Conservation (phyloP, 2,797 vertebrate species). For the Knipowitschia caucasica region DNA sequence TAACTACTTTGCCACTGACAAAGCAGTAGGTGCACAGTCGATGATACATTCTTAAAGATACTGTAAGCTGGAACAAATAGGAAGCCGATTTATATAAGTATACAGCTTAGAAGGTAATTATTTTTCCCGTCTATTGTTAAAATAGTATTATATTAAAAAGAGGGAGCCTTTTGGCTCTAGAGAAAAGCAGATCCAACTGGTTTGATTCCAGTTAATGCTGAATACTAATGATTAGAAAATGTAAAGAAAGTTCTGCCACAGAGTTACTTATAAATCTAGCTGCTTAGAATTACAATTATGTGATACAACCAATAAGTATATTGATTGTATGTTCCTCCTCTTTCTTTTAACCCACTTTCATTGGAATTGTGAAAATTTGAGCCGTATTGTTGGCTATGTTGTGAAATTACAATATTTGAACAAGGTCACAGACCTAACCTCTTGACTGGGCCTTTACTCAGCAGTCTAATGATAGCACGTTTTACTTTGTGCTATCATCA, state of each 20-base stretch:
- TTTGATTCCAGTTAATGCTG: background rate
- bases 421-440: slow-evolving; percentile 42
- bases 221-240: background rate
- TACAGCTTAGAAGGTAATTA: too few species aligned
- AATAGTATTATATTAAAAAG: too few species aligned
- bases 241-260: slow-evolving; percentile 1
- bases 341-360: slow-evolving; percentile 56
- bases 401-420: slow-evolving; percentile 63
- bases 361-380: slow-evolving; percentile 44
- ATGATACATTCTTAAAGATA: too few species aligned
- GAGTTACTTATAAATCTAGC: background rate
- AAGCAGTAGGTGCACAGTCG: too few species aligned
- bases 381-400: slow-evolving; percentile 34
- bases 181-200: background rate
- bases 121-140: too few species aligned
- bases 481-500: too few species aligned
- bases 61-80: too few species aligned
- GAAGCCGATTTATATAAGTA: too few species aligned
- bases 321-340: slow-evolving; percentile 49
- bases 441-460: slow-evolving; percentile 27
- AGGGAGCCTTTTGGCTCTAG: too few species aligned
- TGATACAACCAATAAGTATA: slow-evolving; percentile 55
- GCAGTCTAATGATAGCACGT: slow-evolving; percentile 13
- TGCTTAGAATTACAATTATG: slow-evolving; percentile 29
- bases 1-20: too few species aligned